phyloP scores from a whole-genome alignment of 2,797 vertebrate genomes.

The Bradypodion ventrale region DNA sequence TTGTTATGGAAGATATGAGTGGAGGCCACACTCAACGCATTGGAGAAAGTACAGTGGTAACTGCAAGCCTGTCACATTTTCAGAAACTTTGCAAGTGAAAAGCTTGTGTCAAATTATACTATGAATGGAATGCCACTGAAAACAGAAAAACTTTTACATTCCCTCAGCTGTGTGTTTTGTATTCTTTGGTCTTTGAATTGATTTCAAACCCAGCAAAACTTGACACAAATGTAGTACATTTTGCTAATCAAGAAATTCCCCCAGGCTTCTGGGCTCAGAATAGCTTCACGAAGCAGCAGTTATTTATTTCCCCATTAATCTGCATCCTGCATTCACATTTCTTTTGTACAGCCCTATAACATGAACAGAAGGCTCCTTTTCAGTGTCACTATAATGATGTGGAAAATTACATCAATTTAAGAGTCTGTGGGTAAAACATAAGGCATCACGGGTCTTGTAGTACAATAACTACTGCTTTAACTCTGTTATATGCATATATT shows the following conservation, averaged over 20 bases:
- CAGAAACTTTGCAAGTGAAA: neutral
- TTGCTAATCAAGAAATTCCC: too few species aligned
- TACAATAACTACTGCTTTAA: neutral
- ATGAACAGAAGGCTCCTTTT: neutral
- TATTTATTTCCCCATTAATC: conserved; percentile 19
- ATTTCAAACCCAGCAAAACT: neutral
- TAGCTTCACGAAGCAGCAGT: neutral
- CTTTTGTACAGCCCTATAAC: neutral
- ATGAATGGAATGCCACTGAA: neutral
- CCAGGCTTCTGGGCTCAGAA: neutral
- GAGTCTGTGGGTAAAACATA: neutral
- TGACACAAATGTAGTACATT: too few species aligned
- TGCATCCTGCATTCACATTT: neutral
- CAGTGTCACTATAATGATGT: neutral
- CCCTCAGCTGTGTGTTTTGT: too few species aligned
- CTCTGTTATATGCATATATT: neutral
- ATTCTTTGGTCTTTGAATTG: too few species aligned
- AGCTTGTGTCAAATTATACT: neutral
- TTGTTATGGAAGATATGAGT: conserved; percentile 83
- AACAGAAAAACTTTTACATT: too few species aligned
- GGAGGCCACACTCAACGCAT: conserved; percentile 77
- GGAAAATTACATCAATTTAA: neutral
- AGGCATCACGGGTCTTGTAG: neutral
- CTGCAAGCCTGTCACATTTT: conserved; percentile 83
- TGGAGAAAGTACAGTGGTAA: conserved; percentile 80